Conservation (phyloP, 2,797 vertebrate species). For the Protosalanx chinensis region DNA sequence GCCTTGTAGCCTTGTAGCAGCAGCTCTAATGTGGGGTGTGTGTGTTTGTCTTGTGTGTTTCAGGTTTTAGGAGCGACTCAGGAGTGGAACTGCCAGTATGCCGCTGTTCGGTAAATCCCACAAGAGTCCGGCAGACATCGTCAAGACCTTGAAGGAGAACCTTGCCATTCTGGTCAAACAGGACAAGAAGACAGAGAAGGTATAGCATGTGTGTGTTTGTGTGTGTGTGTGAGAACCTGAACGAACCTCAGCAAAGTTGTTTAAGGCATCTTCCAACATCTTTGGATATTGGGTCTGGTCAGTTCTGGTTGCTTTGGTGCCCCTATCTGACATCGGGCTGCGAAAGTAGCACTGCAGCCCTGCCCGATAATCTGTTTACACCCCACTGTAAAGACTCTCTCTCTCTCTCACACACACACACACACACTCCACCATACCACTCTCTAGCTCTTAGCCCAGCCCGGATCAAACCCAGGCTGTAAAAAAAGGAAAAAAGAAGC, state of each 20-base stretch:
- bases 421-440: constrained; percentile 7
- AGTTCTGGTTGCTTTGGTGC: constrained; percentile 20
- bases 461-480: not conserved
- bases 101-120: constrained; percentile 97
- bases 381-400: constrained; percentile 42
- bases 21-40: not conserved
- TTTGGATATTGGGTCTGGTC: not conserved
- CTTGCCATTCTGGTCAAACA: constrained; percentile 91
- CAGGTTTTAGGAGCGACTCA: constrained; percentile 49
- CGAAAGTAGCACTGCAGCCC: constrained; percentile 45
- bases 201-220: constrained; percentile 49
- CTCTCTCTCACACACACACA: constrained; percentile 9
- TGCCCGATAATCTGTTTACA: constrained; percentile 46
- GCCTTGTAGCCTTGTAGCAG: too few species aligned
- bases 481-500: too few species aligned
- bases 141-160: constrained; percentile 91
- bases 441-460: not conserved
- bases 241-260: not conserved
- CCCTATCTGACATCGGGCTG: constrained; percentile 44
- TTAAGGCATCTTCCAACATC: too few species aligned
- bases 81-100: constrained; percentile 71
- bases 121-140: constrained; percentile 93
- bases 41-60: constrained; percentile 8
- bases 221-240: not conserved
- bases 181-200: constrained; percentile 97